A percentile compares a stretch with the other conserved stretches of the same genome.
Evolutionary conservation across 2,113 vertebrate species (phyloP).

Genomic region (Protomyctophum bolini): DNA sequence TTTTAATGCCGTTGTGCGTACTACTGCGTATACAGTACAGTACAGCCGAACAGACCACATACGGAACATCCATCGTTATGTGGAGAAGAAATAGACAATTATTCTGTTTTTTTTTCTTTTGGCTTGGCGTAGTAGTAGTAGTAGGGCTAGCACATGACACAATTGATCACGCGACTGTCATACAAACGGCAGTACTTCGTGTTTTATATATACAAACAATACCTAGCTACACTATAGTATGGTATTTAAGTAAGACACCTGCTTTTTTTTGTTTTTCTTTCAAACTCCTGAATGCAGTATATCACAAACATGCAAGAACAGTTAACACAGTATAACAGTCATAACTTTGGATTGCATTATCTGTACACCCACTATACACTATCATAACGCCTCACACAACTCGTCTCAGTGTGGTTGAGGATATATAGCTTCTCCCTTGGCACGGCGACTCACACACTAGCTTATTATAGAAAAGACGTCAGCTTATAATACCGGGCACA

Average conservation of each 20-base stretch:
- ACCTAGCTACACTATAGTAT: constrained; percentile 17
- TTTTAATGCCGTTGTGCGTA: constrained; percentile 57
- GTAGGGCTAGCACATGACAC: constrained; percentile 34
- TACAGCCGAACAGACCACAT: constrained; percentile 49
- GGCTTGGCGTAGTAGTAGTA: constrained; percentile 32
- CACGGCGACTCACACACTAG: constrained; percentile 60
- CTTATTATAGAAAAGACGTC: constrained; percentile 70
- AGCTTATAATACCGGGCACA: constrained; percentile 71
- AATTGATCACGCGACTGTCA: constrained; percentile 18
- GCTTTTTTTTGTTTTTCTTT: constrained; percentile 9
- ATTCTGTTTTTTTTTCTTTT: not conserved
- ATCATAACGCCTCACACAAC: constrained; percentile 29
- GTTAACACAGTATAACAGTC: constrained; percentile 48
- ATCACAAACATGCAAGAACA: constrained; percentile 69
- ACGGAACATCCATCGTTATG: constrained; percentile 47
- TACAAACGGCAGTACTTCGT: not conserved
- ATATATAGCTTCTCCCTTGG: constrained; percentile 56
- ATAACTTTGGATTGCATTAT: constrained; percentile 42
- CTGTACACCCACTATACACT: constrained; percentile 25
- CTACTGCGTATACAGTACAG: constrained; percentile 12
- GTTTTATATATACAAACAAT: constrained; percentile 37
- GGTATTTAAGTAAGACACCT: constrained; percentile 67
- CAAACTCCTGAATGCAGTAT: constrained; percentile 45
- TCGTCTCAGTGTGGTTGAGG: constrained; percentile 39
- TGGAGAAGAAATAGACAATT: not conserved